phyloP scores from a whole-genome alignment of 2,797 vertebrate species.

The Zalophus californianus region DNA sequence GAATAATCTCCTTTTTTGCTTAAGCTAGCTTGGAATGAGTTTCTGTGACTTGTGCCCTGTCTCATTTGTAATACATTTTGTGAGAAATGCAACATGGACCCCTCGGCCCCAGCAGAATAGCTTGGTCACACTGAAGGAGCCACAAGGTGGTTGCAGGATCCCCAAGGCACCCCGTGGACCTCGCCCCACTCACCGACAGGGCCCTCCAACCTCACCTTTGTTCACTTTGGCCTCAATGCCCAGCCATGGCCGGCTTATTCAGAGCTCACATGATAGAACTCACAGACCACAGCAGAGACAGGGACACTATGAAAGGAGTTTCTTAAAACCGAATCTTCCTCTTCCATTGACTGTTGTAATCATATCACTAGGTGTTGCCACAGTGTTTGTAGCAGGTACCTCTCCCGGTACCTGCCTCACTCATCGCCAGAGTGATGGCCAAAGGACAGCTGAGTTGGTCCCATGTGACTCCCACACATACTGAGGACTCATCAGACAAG shows the following conservation, averaged over 20 bases:
- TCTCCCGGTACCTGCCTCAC: neutral
- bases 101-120: neutral
- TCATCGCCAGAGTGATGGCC: neutral
- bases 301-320: neutral
- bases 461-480: neutral
- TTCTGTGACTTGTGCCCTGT: neutral
- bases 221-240: neutral
- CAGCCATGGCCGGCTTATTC: neutral
- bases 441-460: neutral
- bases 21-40: neutral
- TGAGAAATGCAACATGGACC: neutral
- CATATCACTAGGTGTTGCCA: neutral
- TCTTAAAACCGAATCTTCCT: neutral
- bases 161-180: fast-evolving
- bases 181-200: fast-evolving
- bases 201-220: neutral
- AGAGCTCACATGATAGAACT: neutral
- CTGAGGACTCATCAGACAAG: neutral
- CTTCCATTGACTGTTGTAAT: neutral
- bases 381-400: neutral
- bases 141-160: neutral
- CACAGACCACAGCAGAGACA: neutral
- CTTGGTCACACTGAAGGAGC: neutral
- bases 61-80: neutral
- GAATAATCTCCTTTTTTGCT: neutral